Evolutionary conservation across 1,140 invertebrate species (phyloP).

Genomic region (Holcopasites calliopsidis): DNA sequence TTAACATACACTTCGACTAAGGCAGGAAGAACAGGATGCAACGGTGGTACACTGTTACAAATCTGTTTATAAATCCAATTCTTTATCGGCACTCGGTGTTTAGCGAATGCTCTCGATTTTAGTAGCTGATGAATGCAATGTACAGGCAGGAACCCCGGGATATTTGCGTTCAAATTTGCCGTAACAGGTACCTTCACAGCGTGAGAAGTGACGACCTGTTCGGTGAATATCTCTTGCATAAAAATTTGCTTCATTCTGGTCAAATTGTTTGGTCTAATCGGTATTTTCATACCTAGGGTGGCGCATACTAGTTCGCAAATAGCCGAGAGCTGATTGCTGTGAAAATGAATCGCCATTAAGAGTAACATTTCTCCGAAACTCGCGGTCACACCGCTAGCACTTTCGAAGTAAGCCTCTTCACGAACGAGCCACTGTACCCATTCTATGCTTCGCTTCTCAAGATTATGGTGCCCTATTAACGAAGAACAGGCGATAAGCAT

Average conservation of each 20-base stretch:
- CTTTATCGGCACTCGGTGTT: conserved; percentile 96
- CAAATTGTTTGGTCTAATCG: conserved; percentile 94
- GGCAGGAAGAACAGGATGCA: conserved; percentile 96
- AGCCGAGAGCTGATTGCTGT: conserved; percentile 94
- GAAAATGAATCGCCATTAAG: conserved; percentile 97
- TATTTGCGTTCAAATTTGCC: conserved; percentile 91
- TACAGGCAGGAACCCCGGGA: conserved; percentile 95
- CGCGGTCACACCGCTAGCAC: conserved; percentile 87
- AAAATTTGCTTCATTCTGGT: conserved; percentile 96
- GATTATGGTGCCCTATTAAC: conserved; percentile 87
- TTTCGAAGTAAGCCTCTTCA: conserved; percentile 93
- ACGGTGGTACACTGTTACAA: conserved; percentile 89
- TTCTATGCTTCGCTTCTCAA: conserved; percentile 94
- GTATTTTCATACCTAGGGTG: conserved; percentile 96
- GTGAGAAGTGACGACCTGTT: conserved; percentile 97
- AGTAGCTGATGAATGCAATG: conserved; percentile 98
- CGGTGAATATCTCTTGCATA: conserved; percentile 98
- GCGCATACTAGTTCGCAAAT: conserved; percentile 96
- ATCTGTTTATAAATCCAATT: conserved; percentile 98
- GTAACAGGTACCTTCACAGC: conserved; percentile 98
- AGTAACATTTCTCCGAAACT: conserved; percentile 98
- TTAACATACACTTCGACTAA: conserved; percentile 97
- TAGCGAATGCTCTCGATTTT: conserved; percentile 96
- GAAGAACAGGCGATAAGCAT: conserved; percentile 97
- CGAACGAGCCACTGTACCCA: conserved; percentile 97